phyloP scores from a whole-genome alignment of 2,113 vertebrate genomes.

The Myotis brandtii region DNA sequence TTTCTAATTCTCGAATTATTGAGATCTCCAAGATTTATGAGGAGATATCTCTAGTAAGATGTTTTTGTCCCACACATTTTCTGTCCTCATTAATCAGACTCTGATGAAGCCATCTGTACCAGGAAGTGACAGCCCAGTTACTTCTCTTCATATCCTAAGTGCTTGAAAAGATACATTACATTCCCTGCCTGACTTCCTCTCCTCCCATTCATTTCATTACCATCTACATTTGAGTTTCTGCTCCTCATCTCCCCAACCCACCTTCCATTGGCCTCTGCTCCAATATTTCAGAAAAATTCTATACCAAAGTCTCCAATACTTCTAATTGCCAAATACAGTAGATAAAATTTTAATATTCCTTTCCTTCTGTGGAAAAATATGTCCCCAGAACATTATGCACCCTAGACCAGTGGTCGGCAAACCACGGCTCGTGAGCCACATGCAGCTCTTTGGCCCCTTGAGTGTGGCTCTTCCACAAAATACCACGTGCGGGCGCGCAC shows the following conservation, averaged over 20 bases:
- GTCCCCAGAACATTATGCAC: neutral
- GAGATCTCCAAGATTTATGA: neutral
- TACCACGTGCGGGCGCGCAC: no score
- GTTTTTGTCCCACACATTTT: neutral
- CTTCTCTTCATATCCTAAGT: neutral
- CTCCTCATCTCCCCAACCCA: neutral
- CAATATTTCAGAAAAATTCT: neutral
- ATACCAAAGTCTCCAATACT: neutral
- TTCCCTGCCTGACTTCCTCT: neutral
- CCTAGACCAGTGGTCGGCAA: neutral
- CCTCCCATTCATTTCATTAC: neutral
- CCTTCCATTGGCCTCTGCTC: neutral
- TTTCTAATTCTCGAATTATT: neutral
- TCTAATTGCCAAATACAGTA: neutral
- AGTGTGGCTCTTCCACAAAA: no score
- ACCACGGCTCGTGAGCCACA: no score
- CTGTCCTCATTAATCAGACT: slow-evolving; percentile 9
- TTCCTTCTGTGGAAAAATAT: neutral
- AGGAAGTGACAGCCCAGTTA: neutral
- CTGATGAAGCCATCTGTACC: neutral
- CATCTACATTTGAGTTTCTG: neutral
- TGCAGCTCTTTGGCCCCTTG: no score
- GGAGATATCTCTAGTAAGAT: neutral
- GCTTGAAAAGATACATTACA: neutral
- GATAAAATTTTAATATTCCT: neutral